These are phyloP conservation scores for Buceros bicornis DNA, from an alignment of 2,797 vertebrate genomes.

Conservation along the genomic window DNA sequence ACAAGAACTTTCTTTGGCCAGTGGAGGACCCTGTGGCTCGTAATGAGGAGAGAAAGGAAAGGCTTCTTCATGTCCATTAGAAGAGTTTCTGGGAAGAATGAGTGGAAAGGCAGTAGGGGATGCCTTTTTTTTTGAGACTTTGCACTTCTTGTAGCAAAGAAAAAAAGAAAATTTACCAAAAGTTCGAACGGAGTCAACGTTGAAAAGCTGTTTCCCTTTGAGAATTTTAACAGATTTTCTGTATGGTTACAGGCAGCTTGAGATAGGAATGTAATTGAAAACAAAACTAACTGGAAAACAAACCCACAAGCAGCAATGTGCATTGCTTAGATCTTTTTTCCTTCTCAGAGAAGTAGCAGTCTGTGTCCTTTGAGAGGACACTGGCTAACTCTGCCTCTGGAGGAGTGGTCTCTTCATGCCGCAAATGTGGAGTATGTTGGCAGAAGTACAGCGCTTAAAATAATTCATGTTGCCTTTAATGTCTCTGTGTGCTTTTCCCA, in stretches of 20 bases:
- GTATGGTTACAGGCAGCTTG: not conserved
- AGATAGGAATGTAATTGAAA: not conserved
- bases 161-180: not conserved
- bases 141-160: not conserved
- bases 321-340: not conserved
- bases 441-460: not conserved
- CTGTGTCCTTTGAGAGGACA: not conserved
- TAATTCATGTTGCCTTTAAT: not conserved
- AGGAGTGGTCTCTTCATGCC: not conserved
- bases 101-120: not conserved
- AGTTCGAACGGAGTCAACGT: not conserved
- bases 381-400: not conserved
- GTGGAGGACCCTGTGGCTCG: conserved; percentile 28
- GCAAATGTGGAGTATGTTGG: not conserved
- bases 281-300: not conserved
- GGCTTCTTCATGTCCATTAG: not conserved
- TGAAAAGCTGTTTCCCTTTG: not conserved
- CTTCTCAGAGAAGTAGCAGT: not conserved
- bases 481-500: not conserved
- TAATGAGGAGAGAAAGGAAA: not conserved
- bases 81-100: not conserved
- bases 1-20: not conserved
- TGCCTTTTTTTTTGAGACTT: not conserved
- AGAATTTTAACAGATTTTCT: not conserved
- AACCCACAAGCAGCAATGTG: not conserved